Evolutionary conservation across 1,140 invertebrate genomes (phyloP).

Genomic region (Monochamus saltuarius): DNA sequence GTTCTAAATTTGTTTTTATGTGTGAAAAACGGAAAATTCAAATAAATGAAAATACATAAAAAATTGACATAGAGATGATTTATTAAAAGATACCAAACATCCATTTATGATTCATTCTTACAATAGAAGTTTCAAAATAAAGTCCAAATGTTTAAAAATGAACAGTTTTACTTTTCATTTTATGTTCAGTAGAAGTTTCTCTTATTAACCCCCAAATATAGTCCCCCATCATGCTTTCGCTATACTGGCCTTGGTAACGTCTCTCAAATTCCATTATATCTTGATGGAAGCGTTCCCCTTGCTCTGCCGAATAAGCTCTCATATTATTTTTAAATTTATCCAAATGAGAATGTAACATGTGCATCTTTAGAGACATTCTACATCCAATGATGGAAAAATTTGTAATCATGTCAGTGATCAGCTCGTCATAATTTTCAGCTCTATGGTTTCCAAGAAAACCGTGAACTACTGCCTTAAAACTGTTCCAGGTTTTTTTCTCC

Average conservation of each 20-base stretch:
- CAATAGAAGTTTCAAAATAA: too few species aligned
- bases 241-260: constrained; percentile 30
- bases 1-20: too few species aligned
- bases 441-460: constrained; percentile 38
- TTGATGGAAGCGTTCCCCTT: constrained; percentile 45
- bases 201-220: neutral
- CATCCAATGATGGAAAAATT: constrained; percentile 41
- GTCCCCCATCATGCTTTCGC: too few species aligned
- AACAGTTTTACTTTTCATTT: constrained; percentile 12
- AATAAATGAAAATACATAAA: too few species aligned
- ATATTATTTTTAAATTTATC: constrained; percentile 48
- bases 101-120: too few species aligned
- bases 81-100: too few species aligned
- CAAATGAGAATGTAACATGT: constrained; percentile 50
- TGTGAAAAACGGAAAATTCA: too few species aligned
- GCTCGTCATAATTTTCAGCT: constrained; percentile 36
- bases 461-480: constrained; percentile 37
- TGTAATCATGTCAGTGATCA: constrained; percentile 18
- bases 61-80: too few species aligned
- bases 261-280: constrained; percentile 25
- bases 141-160: neutral
- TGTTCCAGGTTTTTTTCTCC: constrained; percentile 9
- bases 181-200: neutral
- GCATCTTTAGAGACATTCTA: constrained; percentile 49
- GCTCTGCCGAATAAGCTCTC: constrained; percentile 42